Conservation (phyloP, 1,140 invertebrate species). For the Ruditapes philippinarum region DNA sequence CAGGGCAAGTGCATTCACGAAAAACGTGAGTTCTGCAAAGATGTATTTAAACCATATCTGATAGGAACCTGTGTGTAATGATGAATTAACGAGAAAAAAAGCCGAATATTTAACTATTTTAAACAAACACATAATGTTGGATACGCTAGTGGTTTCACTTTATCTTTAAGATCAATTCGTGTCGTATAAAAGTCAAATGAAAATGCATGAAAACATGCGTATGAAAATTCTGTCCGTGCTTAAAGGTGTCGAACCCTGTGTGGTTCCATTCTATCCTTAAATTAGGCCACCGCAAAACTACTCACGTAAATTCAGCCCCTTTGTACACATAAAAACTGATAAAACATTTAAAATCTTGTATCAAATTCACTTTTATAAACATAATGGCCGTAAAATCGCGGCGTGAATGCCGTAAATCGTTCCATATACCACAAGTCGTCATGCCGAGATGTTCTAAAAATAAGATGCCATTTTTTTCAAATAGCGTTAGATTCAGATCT, state of each 20-base stretch:
- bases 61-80: not conserved
- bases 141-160: not conserved
- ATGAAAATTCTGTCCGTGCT: constrained; percentile 14
- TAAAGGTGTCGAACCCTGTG: not conserved
- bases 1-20: not conserved
- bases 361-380: constrained; percentile 15
- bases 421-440: not conserved
- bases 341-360: not conserved
- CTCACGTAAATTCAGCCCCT: not conserved
- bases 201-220: constrained; percentile 3
- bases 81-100: not conserved
- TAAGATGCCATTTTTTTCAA: constrained; percentile 20
- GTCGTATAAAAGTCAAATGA: constrained; percentile 19
- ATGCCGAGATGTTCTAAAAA: constrained; percentile 31
- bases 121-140: not conserved
- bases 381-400: constrained; percentile 26
- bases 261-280: not conserved
- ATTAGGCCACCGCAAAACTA: not conserved
- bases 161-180: not conserved
- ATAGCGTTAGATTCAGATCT: not conserved
- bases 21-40: not conserved
- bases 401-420: not conserved
- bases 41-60: not conserved
- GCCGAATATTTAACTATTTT: not conserved
- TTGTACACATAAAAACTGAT: constrained; percentile 25